Evolutionary conservation across 2,888 invertebrate species (phyloP).

Genomic region (Drosophila acutilabella): DNA sequence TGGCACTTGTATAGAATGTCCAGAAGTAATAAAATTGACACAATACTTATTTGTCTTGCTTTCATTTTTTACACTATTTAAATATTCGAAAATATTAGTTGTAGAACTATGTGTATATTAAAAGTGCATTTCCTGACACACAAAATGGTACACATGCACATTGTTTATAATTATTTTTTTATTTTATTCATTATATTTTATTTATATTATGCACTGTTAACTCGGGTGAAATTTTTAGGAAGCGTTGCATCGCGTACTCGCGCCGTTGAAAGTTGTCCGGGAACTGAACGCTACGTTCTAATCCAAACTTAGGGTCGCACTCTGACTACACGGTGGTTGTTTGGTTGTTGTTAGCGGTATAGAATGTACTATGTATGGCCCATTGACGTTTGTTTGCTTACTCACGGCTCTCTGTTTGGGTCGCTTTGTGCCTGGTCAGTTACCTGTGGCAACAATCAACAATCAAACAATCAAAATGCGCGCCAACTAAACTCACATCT

Average conservation of each 20-base stretch:
- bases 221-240: background rate
- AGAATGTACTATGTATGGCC: conserved; percentile 14
- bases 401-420: conserved; percentile 81
- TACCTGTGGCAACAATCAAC: conserved; percentile 85
- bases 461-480: conserved; percentile 64
- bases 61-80: conserved; percentile 62
- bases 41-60: conserved; percentile 33
- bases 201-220: conserved; percentile 1
- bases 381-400: conserved; percentile 46
- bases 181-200: conserved; percentile 7
- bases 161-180: conserved; percentile 6
- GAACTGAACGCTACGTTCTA: conserved; percentile 76
- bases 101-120: background rate
- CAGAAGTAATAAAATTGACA: conserved; percentile 61
- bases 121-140: background rate
- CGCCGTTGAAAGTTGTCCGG: conserved; percentile 73
- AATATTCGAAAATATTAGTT: conserved; percentile 1
- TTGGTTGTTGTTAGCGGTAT: conserved; percentile 26
- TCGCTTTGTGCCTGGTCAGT: conserved; percentile 82
- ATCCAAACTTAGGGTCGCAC: conserved; percentile 63
- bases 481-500: conserved; percentile 55
- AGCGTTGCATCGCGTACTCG: conserved; percentile 52
- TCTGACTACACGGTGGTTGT: conserved; percentile 55
- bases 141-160: conserved; percentile 12
- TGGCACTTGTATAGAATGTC: conserved; percentile 46